Percentiles rank a stretch among this genome's conserved stretches.
Evolutionary conservation across 2,113 vertebrate species (phyloP).

Genomic region (Heterotis niloticus): DNA sequence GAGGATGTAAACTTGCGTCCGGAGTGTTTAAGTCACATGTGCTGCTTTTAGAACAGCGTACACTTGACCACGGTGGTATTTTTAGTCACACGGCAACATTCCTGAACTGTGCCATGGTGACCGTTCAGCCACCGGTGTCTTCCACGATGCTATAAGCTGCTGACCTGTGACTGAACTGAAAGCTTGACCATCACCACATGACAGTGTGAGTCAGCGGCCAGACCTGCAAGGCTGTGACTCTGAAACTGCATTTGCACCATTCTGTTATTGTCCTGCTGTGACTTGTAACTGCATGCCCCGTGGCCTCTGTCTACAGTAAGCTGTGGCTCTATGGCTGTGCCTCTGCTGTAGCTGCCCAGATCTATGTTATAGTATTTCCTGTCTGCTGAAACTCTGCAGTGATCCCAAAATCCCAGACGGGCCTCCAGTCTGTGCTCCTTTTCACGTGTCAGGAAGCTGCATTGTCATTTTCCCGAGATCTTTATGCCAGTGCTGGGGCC

Average conservation of each 20-base stretch:
- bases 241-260: not conserved
- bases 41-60: not conserved
- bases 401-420: not conserved
- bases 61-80: slow-evolving; percentile 1
- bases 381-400: not conserved
- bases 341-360: not conserved
- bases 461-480: too few relatives aligned
- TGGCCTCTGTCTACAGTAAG: not conserved
- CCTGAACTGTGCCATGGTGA: not conserved
- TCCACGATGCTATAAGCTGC: not conserved
- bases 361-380: not conserved
- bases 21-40: not conserved
- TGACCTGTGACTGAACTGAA: not conserved
- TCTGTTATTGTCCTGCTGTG: not conserved
- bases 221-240: not conserved
- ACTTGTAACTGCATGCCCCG: not conserved
- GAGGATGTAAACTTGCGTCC: not conserved
- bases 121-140: not conserved
- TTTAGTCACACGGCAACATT: slow-evolving; percentile 16
- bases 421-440: not conserved
- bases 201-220: not conserved
- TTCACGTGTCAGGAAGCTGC: not conserved
- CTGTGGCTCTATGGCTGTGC: not conserved
- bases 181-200: not conserved
- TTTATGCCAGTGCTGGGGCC: too few relatives aligned